These are phyloP conservation scores for Prolemur simus DNA, from an alignment of 2,113 vertebrate species.

Conservation along the genomic window DNA sequence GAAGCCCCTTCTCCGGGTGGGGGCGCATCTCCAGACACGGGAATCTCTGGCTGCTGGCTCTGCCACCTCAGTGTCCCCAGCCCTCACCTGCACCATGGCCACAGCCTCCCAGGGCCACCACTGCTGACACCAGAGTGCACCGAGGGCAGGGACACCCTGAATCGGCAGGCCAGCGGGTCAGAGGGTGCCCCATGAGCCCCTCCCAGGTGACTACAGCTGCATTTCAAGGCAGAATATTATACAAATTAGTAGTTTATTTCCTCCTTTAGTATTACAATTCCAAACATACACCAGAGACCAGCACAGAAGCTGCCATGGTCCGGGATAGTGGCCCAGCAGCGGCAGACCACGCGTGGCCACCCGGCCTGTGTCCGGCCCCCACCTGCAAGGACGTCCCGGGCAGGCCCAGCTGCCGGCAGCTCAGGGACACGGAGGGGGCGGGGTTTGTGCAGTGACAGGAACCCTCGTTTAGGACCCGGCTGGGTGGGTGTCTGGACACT, in stretches of 20 bases:
- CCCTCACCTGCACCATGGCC: too few species aligned
- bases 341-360: background rate
- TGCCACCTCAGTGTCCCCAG: background rate
- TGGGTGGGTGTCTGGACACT: slow-evolving; percentile 12
- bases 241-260: slow-evolving; percentile 81
- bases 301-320: background rate
- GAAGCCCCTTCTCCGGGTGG: background rate
- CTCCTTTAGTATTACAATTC: slow-evolving; percentile 59
- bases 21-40: background rate
- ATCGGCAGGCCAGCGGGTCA: fast-evolving
- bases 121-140: background rate
- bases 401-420: background rate
- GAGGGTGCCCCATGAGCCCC: background rate
- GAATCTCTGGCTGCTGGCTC: too few species aligned
- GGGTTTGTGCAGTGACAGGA: background rate
- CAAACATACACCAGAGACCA: slow-evolving; percentile 13
- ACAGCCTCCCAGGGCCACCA: background rate
- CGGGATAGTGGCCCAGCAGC: background rate
- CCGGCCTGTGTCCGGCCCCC: background rate
- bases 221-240: slow-evolving; percentile 35
- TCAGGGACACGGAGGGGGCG: background rate
- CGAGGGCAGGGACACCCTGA: background rate
- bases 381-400: background rate
- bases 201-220: background rate
- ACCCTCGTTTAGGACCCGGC: background rate